Percentiles rank a stretch among this genome's conserved stretches.
Conservation (phyloP, 2,888 invertebrate genomes). For the Drosophila algonquin region DNA sequence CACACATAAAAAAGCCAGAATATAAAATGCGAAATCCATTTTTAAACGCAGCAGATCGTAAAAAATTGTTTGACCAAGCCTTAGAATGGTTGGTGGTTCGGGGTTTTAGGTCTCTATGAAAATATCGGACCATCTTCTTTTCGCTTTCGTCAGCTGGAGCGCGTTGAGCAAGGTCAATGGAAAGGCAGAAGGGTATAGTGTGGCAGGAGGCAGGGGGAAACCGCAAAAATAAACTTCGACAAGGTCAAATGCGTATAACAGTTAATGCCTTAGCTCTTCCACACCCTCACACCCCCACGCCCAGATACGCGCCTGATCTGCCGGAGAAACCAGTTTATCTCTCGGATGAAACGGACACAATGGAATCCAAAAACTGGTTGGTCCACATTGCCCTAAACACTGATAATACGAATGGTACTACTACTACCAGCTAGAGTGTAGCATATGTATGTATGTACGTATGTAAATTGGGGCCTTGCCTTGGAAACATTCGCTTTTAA, state of each 20-base stretch:
- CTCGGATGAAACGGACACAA: slow-evolving; percentile 7
- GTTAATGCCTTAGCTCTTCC: slow-evolving; percentile 14
- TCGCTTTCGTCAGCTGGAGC: not conserved
- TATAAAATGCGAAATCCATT: slow-evolving; percentile 23
- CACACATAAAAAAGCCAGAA: slow-evolving; percentile 14
- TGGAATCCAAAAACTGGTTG: slow-evolving; percentile 38
- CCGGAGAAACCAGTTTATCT: not conserved
- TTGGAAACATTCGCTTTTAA: not conserved
- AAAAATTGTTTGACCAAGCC: slow-evolving; percentile 24
- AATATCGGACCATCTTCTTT: not conserved
- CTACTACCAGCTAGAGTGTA: not conserved
- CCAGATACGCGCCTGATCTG: not conserved
- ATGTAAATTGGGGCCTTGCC: not conserved
- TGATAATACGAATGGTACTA: slow-evolving; percentile 22
- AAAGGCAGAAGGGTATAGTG: not conserved
- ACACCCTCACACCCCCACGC: not conserved
- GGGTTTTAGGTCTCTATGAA: not conserved
- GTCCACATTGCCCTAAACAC: slow-evolving; percentile 6
- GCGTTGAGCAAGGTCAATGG: not conserved
- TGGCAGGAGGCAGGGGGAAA: slow-evolving; percentile 7
- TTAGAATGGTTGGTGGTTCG: not conserved
- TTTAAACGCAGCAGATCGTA: slow-evolving; percentile 25
- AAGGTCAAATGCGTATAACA: slow-evolving; percentile 43
- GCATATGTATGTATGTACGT: too few relatives aligned
- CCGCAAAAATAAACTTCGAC: slow-evolving; percentile 28